Evolutionary conservation across 23 tunicate genomes (phyloP).

Genomic region (Botrylloides violaceus): DNA sequence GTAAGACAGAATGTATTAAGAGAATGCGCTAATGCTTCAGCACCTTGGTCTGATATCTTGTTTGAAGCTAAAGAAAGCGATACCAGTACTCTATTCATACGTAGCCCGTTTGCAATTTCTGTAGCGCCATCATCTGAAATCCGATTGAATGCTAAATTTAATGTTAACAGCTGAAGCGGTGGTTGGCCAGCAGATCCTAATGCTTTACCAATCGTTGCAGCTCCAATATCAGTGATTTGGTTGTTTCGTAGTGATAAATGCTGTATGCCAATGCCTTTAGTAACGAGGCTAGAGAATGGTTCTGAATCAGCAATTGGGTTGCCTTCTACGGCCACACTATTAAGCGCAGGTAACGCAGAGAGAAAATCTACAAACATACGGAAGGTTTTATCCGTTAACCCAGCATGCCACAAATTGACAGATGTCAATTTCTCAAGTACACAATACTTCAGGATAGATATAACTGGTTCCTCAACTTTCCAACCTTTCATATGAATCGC

Average conservation of each 20-base stretch:
- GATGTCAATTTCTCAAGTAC: slow-evolving; percentile 45
- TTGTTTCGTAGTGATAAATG: slow-evolving; percentile 62
- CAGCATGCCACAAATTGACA: slow-evolving; percentile 79
- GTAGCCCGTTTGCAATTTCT: slow-evolving; percentile 51
- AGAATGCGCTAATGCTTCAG: slow-evolving; percentile 22
- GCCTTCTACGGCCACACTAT: slow-evolving; percentile 55
- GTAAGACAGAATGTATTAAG: slow-evolving; percentile 50
- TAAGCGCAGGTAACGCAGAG: slow-evolving; percentile 26
- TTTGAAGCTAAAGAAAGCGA: slow-evolving; percentile 74
- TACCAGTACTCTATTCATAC: slow-evolving; percentile 58
- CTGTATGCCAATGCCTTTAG: slow-evolving; percentile 43
- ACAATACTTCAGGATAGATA: slow-evolving; percentile 51
- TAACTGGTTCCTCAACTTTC: slow-evolving; percentile 50
- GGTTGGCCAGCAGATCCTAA: slow-evolving; percentile 23
- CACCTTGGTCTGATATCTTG: slow-evolving; percentile 58
- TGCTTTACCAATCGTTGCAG: slow-evolving; percentile 19
- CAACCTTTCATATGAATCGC: slow-evolving; percentile 70
- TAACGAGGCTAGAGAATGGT: slow-evolving; percentile 46
- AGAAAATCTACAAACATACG: slow-evolving; percentile 33
- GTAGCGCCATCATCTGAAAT: slow-evolving; percentile 66
- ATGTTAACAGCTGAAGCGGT: slow-evolving; percentile 2
- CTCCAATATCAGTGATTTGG: slow-evolving; percentile 64
- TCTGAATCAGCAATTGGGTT: slow-evolving; percentile 62
- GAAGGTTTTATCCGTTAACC: slow-evolving; percentile 37
- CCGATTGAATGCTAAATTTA: slow-evolving; percentile 52